Base-by-base conservation (phyloP, 2,888 invertebrate species). In the Listrodromus nycthemerus region DNA sequence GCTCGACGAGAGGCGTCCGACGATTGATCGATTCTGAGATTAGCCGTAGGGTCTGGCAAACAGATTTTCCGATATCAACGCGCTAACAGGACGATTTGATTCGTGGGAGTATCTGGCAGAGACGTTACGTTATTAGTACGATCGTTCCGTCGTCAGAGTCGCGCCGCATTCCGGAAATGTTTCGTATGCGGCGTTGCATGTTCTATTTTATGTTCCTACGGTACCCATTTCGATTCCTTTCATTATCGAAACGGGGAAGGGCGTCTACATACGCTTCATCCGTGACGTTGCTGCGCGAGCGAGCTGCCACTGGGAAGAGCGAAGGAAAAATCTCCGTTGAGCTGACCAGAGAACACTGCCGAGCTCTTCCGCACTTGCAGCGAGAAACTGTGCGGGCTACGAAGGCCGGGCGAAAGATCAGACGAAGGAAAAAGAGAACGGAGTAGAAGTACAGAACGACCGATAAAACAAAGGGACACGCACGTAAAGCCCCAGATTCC, bases 401-500 rank as follows among this genome's bases (percentile, higher is more conserved):
- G 74, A n/a, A 13, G 45, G 30, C n/a, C 27, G 24, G 69, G 61
- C 21, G 45, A 13, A 61, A 1, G 65, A 67, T 69, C 19, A 5
- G 27, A 76, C 67, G 24, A 30, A 37, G 63, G 10, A 21, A 52
- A 27, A 50, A n/a, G n/a, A 61, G 58, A 30, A 65, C 27, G 58
- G 30, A 21, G 30, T n/a, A 30, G 65, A 45, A 55, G 27, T n/a
- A 63, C n/a, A n/a, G 66, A 33, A 70, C 27, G 52, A 75, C 55
- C 73, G 82, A 85, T 67, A n/a, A 61, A 33, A 73, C 13, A 33
- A 73, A 61, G 41, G 78, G 82, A 85, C 33, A 33, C 7, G 80
- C 74, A 81, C 79, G 84, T 76, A 85, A 86, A 86, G 83, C 85
- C 82, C 71, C 80, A 70, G 82, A 83, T 82, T 82, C 77, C 77